Evolutionary conservation across 2,797 vertebrate species (phyloP), one percentile per base, ranked within the genome.

Genomic region (Lateolabrax maculatus): DNA sequence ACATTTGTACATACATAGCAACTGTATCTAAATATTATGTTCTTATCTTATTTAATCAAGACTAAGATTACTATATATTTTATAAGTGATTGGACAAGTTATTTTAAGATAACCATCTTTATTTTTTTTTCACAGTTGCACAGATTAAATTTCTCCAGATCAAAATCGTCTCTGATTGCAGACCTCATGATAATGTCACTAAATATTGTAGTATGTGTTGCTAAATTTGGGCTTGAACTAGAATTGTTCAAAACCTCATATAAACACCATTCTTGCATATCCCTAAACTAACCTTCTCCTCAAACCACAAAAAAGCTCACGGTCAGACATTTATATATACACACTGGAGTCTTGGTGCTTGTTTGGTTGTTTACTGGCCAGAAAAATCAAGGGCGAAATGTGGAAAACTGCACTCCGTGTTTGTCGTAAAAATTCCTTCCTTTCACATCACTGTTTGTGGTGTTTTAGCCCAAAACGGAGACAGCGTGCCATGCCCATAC

Each of bases 391-490:
- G 46, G 39, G 21, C 7, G 2, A 57, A 73, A 52, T 52, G 5
- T 29, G 1, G 75, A 36, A 79, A 69, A 57, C 10, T 31, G 9
- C 8, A 19, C 16, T 39, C 4, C 13, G 52, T 63, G 62, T 72
- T 67, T 71, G 39, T 44, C 11, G 21, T 64, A 10, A 63, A 56
- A 29, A 56, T 12, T 10, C 13, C 61, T 60, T 65, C 29, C 34
- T 39, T n/a, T 66, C 3, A 36, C 21, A 37, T 46, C 49, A 37
- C 43, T 29, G 25, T 76, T 37, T 67, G 10, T 39, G 16, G 25
- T 57, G 63, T 85, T 71, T 70, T 15, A 31, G 10, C 29, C 10
- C 37, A 72, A 76, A n/a, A 80, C 4, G 1, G 21, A 73, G 18
- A 53, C 2, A 0, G n/a, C 18, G 18, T 34, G n/a, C 25, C 4